Evolutionary conservation across 1,140 invertebrate species (phyloP), one percentile per base, ranked within the genome.

Genomic region (Chrysomallon squamiferum): DNA sequence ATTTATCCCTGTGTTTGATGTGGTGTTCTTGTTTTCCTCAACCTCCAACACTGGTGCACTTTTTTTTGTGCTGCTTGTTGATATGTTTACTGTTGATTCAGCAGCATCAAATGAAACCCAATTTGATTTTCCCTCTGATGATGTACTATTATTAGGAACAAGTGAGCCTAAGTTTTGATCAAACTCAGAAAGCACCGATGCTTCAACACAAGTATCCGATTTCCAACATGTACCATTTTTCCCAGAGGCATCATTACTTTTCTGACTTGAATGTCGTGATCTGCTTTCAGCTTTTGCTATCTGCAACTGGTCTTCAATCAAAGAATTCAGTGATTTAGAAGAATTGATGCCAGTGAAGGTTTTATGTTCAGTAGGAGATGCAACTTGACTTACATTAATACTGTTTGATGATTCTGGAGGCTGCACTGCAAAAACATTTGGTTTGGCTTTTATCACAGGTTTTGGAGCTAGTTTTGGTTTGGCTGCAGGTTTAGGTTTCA

Each of bases 381-480:
- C n/a, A 18, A 22, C 57, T 33, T 33, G 11, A 29, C 30, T 20
- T 22, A 50, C 61, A 63, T n/a, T 11, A 11, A 29, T 25, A 43
- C 41, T 43, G 56, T 47, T 3, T 20, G 30, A 43, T 35, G 25
- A 41, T 27, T 54, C 59, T 7, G 22, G 20, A 25, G 20, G 54
- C 35, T 80, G 75, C 15, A 74, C 62, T 47, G 52, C 35, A 7
- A 71, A 25, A 3, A 58, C 33, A 54, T 27, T 2, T 54, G 71
- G 72, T 50, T 71, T 76, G 27, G 76, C 70, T 68, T 75, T 81
- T 18, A 78, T 41, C 2, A 59, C 50, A 43, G 79, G 79, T 50
- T 78, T 81, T 43, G 73, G 72, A 27, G 69, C 70, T 29, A 77
- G 50, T 35, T 70, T 60, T 47, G 78, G 78, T 66, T 77, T 77